A percentile compares a stretch with the other conserved stretches of the same genome.
These are phyloP conservation scores for Sogatella furcifera DNA, from an alignment of 1,140 invertebrate genomes.

Conservation along the genomic window DNA sequence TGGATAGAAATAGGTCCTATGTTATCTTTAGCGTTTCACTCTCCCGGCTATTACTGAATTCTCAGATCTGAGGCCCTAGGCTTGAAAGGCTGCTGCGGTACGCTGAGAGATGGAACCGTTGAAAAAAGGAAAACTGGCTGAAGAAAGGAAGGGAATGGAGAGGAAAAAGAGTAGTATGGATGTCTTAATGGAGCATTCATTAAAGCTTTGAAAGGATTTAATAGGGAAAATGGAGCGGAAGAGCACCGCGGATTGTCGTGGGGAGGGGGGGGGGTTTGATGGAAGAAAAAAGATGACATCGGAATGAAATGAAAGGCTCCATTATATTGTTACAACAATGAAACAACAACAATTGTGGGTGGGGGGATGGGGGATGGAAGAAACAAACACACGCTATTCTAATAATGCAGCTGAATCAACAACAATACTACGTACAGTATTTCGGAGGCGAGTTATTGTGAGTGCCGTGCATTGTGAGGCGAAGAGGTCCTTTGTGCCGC, in stretches of 20 bases:
- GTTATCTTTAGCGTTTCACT: too few relatives aligned
- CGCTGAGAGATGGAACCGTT: too few relatives aligned
- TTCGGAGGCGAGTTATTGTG: slow-evolving; percentile 3
- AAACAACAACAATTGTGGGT: slow-evolving; percentile 2
- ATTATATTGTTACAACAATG: slow-evolving; percentile 11
- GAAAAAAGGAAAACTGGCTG: not conserved
- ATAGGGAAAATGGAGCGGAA: slow-evolving; percentile 11
- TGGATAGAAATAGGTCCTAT: too few relatives aligned
- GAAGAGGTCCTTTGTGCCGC: not conserved
- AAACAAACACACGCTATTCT: slow-evolving; percentile 7
- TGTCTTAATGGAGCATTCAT: slow-evolving; percentile 10
- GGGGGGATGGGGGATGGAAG: not conserved
- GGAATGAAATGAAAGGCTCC: slow-evolving; percentile 7
- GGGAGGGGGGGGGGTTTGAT: not conserved
- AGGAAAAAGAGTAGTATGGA: slow-evolving; percentile 2
- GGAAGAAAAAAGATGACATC: slow-evolving; percentile 7
- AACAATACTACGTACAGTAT: not conserved
- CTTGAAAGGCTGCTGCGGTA: too few relatives aligned
- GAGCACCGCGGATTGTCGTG: not conserved
- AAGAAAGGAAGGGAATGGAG: not conserved
- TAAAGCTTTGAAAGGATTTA: slow-evolving; percentile 8
- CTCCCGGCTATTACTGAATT: too few relatives aligned
- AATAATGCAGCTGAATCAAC: slow-evolving; percentile 1
- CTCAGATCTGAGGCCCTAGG: too few relatives aligned
- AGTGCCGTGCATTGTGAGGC: not conserved